Evolutionary conservation across 2,888 invertebrate genomes (phyloP).

Genomic region (Odontocolon sp.): DNA sequence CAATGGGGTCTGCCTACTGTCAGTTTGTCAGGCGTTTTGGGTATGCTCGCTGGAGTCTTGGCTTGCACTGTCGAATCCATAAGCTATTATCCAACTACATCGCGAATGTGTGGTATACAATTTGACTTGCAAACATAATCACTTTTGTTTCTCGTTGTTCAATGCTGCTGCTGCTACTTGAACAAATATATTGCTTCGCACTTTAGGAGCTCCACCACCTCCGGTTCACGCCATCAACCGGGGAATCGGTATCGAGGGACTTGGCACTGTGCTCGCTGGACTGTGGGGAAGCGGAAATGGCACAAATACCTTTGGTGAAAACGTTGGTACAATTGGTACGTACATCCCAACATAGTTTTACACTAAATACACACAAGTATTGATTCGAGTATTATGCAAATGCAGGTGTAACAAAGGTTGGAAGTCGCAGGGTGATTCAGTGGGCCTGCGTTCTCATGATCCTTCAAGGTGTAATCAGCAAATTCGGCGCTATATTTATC

Average conservation of each 20-base stretch:
- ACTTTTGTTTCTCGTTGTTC: neutral
- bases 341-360: neutral
- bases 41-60: conserved; percentile 89
- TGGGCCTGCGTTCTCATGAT: conserved; percentile 89
- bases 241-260: conserved; percentile 91
- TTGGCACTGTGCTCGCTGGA: conserved; percentile 92
- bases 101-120: conserved; percentile 86
- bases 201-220: conserved; percentile 88
- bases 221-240: conserved; percentile 94
- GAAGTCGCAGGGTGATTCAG: conserved; percentile 90
- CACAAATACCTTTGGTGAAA: conserved; percentile 94
- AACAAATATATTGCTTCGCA: neutral
- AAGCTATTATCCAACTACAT: conserved; percentile 95
- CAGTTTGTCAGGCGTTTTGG: conserved; percentile 87
- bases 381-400: neutral
- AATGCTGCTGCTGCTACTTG: too few species aligned
- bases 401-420: conserved; percentile 83
- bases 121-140: neutral
- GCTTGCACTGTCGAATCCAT: conserved; percentile 92
- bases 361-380: neutral
- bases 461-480: conserved; percentile 88
- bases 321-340: conserved; percentile 92
- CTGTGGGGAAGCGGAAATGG: conserved; percentile 94
- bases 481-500: conserved; percentile 90
- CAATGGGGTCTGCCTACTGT: conserved; percentile 91